Conservation (phyloP, 2,113 vertebrate species). For the Trochalopteron elliotii region DNA sequence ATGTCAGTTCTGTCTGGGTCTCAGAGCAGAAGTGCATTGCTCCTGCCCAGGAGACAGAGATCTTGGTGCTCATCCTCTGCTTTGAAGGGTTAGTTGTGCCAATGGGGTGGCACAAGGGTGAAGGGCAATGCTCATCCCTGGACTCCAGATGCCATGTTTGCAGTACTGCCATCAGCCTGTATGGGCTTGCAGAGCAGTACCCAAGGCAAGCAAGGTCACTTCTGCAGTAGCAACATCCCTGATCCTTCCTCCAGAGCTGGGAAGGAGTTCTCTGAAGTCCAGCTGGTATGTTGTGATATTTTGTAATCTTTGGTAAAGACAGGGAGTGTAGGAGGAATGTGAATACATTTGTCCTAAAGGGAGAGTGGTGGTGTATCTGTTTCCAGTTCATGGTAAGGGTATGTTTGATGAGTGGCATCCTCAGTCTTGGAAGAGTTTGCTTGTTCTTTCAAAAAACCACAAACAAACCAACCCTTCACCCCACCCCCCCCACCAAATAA, state of each 20-base stretch:
- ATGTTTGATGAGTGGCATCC: neutral
- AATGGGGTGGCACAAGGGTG: neutral
- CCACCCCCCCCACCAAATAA: neutral
- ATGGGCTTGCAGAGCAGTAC: neutral
- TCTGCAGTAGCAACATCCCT: neutral
- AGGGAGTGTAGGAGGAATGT: neutral
- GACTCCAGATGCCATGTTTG: accelerated
- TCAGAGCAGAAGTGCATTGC: accelerated
- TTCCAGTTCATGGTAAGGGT: neutral
- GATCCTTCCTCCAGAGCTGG: neutral
- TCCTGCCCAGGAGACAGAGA: neutral
- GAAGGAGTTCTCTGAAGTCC: neutral
- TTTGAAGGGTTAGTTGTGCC: neutral
- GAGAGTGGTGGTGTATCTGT: neutral
- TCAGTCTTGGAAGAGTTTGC: neutral
- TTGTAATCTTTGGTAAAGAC: neutral
- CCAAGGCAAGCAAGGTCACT: neutral
- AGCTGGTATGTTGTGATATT: neutral
- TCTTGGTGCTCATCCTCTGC: neutral
- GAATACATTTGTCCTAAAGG: neutral
- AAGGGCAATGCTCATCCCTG: neutral
- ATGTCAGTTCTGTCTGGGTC: neutral
- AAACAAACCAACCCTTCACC: neutral
- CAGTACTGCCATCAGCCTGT: neutral
- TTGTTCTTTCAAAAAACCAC: neutral